Evolutionary conservation across 2,113 vertebrate species (phyloP).

Genomic region (Jacana jacana): DNA sequence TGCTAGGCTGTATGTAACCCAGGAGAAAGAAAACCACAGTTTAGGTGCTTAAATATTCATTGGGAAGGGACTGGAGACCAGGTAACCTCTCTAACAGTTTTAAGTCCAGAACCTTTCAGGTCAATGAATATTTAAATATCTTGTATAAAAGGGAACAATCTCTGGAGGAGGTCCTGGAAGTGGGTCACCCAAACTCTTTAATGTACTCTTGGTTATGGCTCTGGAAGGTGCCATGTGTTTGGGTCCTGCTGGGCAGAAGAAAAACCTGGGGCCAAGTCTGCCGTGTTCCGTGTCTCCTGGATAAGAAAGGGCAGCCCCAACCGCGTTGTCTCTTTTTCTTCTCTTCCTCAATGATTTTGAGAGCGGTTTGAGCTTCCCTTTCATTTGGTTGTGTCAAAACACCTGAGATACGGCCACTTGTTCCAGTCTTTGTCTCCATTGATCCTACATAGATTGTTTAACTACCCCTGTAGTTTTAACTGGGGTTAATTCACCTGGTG

Average conservation of each 20-base stretch:
- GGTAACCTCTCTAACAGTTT: constrained; percentile 9
- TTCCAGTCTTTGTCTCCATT: not conserved
- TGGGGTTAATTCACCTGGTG: not conserved
- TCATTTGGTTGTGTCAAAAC: not conserved
- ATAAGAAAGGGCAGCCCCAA: not conserved
- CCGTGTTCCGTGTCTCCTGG: not conserved
- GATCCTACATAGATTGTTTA: not conserved
- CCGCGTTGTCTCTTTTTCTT: not conserved
- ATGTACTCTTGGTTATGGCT: not conserved
- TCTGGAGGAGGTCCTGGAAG: constrained; percentile 6
- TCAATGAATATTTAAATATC: constrained; percentile 31
- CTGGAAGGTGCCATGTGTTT: not conserved
- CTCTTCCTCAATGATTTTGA: not conserved
- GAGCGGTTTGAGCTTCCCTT: not conserved
- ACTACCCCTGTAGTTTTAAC: not conserved
- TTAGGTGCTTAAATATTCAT: constrained; percentile 44
- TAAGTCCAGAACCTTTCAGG: not conserved
- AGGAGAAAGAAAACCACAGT: not conserved
- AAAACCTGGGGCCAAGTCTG: not conserved
- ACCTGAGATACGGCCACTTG: not conserved
- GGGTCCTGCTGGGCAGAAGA: not conserved
- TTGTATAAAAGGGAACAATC: not conserved
- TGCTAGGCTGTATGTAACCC: constrained; percentile 2
- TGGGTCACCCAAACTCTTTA: not conserved
- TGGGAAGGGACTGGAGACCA: constrained; percentile 15